These are phyloP conservation scores for Sebastolobus altivelis DNA, from an alignment of 2,797 vertebrate species.

Conservation along the genomic window DNA sequence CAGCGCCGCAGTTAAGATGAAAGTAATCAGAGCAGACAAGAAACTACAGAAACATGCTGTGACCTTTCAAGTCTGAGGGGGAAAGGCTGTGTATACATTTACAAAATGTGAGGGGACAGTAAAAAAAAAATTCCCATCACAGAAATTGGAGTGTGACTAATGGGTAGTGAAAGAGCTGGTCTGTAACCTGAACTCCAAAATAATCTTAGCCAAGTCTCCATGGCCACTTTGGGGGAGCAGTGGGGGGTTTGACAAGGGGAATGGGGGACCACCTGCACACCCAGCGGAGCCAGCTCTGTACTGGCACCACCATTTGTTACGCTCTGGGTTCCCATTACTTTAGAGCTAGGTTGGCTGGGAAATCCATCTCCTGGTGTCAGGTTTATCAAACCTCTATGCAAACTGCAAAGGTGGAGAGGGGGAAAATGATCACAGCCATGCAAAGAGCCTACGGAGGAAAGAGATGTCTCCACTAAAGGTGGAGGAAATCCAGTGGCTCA, in stretches of 20 bases:
- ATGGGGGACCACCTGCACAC: constrained; percentile 79
- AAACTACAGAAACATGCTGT: constrained; percentile 77
- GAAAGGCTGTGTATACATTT: constrained; percentile 71
- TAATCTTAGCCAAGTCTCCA: constrained; percentile 75
- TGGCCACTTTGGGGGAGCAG: constrained; percentile 79
- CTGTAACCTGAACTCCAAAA: constrained; percentile 80
- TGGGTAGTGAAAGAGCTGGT: constrained; percentile 72
- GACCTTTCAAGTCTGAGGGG: constrained; percentile 71
- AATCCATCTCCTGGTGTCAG: constrained; percentile 83
- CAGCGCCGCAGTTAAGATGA: constrained; percentile 55
- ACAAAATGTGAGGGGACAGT: constrained; percentile 70
- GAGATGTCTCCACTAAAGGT: constrained; percentile 44
- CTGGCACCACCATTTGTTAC: constrained; percentile 78
- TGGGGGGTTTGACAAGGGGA: constrained; percentile 73
- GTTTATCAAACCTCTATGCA: constrained; percentile 76
- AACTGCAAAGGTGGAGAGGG: constrained; percentile 55
- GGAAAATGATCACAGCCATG: constrained; percentile 40
- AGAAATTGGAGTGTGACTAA: constrained; percentile 81
- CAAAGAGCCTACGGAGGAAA: constrained; percentile 29
- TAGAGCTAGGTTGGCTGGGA: constrained; percentile 74
- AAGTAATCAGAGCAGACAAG: constrained; percentile 76
- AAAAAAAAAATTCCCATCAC: constrained; percentile 69
- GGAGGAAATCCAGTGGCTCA: constrained; percentile 30
- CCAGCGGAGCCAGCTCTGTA: constrained; percentile 73
- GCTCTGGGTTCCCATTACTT: constrained; percentile 83